phyloP scores from a whole-genome alignment of 2,113 vertebrate species.

The Pitta sordida region DNA sequence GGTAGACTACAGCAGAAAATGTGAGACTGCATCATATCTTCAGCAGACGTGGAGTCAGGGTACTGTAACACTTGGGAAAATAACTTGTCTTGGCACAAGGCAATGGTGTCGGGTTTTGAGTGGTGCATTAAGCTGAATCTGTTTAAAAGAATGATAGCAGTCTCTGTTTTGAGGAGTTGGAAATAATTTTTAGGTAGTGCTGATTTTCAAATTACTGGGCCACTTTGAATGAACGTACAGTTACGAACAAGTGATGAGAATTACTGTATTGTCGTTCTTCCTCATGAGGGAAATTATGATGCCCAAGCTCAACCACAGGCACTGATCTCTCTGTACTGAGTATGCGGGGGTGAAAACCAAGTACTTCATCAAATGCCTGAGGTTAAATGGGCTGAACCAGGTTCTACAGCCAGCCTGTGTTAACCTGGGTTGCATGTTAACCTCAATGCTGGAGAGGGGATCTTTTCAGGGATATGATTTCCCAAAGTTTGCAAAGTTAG shows the following conservation, averaged over 20 bases:
- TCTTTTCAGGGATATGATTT: background rate
- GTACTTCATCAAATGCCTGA: background rate
- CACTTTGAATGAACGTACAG: background rate
- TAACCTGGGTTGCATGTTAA: background rate
- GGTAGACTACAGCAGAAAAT: background rate
- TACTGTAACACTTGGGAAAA: background rate
- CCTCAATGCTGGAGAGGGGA: background rate
- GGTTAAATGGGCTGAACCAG: background rate
- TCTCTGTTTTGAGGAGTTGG: background rate
- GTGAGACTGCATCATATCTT: background rate
- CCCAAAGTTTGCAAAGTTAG: background rate
- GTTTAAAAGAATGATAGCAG: background rate
- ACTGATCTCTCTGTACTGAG: background rate
- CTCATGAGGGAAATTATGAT: fast-evolving
- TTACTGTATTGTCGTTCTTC: background rate
- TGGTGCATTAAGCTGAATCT: background rate
- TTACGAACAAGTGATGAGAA: background rate
- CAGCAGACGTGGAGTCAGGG: background rate
- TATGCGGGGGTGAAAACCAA: background rate
- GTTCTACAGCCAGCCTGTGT: background rate
- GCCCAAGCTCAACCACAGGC: background rate
- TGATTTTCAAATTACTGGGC: background rate
- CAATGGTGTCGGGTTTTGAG: background rate
- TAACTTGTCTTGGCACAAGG: background rate
- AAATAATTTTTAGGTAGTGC: background rate